Conservation (phyloP, 2,113 vertebrate genomes). For the Eleginops maclovinus region DNA sequence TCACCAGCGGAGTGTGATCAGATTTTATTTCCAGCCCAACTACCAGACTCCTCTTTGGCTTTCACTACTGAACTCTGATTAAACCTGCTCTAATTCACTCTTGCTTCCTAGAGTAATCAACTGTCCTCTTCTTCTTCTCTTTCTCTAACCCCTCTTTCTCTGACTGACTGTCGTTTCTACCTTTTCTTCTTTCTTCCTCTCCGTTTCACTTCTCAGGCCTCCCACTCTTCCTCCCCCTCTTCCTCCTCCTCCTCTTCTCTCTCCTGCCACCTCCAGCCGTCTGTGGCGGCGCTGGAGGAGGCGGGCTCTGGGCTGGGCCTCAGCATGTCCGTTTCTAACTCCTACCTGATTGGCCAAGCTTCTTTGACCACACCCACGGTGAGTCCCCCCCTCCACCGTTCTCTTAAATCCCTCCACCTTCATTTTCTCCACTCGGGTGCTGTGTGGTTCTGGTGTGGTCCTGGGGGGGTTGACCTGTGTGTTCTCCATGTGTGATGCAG, state of each 20-base stretch:
- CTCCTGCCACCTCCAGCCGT: conserved; percentile 90
- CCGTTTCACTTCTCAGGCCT: conserved; percentile 86
- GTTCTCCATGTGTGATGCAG: conserved; percentile 42
- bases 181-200: conserved; percentile 20
- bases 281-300: conserved; percentile 93
- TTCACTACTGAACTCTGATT: conserved; percentile 57
- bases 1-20: not conserved
- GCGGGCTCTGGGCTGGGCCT: conserved; percentile 91
- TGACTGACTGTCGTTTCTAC: conserved; percentile 39
- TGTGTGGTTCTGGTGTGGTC: conserved; percentile 61
- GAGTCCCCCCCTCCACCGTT: conserved; percentile 79
- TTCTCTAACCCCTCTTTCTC: conserved; percentile 33
- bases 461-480: conserved; percentile 49
- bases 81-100: conserved; percentile 69
- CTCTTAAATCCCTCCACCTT: conserved; percentile 6
- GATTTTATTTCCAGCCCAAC: conserved; percentile 18
- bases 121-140: conserved; percentile 43
- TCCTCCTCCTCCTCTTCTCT: conserved; percentile 93
- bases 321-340: conserved; percentile 98
- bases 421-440: conserved; percentile 41
- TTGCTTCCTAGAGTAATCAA: conserved; percentile 68
- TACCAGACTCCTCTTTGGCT: conserved; percentile 38
- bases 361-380: conserved; percentile 95
- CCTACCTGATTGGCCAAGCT: conserved; percentile 97
- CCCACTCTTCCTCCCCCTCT: conserved; percentile 93